A percentile compares a stretch with the other conserved stretches of the same genome.
Evolutionary conservation across 1,140 invertebrate genomes (phyloP).

Genomic region (Planococcus citri): DNA sequence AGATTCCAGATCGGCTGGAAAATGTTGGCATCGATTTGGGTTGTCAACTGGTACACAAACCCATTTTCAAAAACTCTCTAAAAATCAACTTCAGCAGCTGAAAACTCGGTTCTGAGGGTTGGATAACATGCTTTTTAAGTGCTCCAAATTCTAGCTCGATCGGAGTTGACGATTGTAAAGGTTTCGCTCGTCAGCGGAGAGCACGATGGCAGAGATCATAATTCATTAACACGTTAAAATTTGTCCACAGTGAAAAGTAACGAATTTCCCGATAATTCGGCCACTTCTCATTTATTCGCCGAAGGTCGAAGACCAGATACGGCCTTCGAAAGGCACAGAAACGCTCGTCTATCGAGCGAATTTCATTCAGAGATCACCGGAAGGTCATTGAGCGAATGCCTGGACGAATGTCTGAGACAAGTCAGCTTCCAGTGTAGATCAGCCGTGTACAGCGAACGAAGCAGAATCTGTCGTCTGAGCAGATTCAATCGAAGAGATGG

Average conservation of each 20-base stretch:
- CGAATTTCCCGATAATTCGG: constrained; percentile 70
- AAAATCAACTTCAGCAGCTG: no score
- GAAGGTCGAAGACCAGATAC: constrained; percentile 68
- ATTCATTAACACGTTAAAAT: no score
- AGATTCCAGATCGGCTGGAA: no score
- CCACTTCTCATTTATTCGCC: constrained; percentile 64
- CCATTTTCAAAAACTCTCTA: no score
- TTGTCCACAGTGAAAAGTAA: constrained; percentile 34
- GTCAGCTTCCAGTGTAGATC: constrained; percentile 77
- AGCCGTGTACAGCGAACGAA: constrained; percentile 73
- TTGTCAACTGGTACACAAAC: no score
- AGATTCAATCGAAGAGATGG: constrained; percentile 75
- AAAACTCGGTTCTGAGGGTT: no score
- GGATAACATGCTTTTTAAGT: no score
- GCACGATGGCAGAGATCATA: no score
- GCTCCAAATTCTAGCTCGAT: no score
- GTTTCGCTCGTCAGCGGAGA: no score
- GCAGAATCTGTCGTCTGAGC: constrained; percentile 67
- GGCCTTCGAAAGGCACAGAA: constrained; percentile 74
- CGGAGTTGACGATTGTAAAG: no score
- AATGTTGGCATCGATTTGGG: no score
- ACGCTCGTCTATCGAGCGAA: constrained; percentile 67
- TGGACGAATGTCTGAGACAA: constrained; percentile 76
- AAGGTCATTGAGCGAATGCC: constrained; percentile 68
- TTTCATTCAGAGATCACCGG: constrained; percentile 81